phyloP scores from a whole-genome alignment of 2,797 vertebrate genomes.

The Sandelia bainsii region DNA sequence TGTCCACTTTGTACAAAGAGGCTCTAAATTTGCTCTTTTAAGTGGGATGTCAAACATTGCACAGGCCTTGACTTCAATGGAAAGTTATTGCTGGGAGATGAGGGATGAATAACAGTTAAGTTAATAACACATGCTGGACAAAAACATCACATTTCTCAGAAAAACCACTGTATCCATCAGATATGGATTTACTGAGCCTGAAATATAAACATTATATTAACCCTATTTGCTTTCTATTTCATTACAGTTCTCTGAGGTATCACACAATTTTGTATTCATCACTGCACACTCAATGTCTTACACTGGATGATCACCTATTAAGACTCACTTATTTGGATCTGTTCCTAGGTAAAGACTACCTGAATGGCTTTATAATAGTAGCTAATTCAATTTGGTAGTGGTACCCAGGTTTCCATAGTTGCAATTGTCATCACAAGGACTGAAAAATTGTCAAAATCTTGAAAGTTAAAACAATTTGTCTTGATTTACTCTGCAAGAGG shows the following conservation, averaged over 20 bases:
- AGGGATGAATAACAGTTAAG: constrained; percentile 1
- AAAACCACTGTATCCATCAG: neutral
- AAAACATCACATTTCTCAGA: neutral
- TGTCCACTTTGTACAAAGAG: constrained; percentile 25
- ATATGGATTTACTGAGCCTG: neutral
- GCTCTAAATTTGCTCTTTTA: constrained; percentile 22
- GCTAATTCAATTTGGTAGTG: neutral
- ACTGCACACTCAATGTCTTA: neutral
- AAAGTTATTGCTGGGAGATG: neutral
- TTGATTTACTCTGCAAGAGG: neutral
- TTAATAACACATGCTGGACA: neutral
- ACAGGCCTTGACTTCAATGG: constrained; percentile 19
- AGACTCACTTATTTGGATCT: neutral
- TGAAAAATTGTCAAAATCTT: neutral
- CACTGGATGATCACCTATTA: neutral
- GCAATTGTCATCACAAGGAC: neutral
- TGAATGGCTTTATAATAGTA: neutral
- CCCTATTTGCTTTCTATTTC: neutral
- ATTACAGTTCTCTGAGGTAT: neutral
- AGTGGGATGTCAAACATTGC: constrained; percentile 16
- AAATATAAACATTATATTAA: neutral
- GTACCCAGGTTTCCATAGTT: neutral
- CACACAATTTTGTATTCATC: neutral
- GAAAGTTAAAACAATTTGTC: neutral
- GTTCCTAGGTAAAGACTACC: neutral